Conservation (phyloP, 2,888 invertebrate genomes). For the Choreutis nemorana region DNA sequence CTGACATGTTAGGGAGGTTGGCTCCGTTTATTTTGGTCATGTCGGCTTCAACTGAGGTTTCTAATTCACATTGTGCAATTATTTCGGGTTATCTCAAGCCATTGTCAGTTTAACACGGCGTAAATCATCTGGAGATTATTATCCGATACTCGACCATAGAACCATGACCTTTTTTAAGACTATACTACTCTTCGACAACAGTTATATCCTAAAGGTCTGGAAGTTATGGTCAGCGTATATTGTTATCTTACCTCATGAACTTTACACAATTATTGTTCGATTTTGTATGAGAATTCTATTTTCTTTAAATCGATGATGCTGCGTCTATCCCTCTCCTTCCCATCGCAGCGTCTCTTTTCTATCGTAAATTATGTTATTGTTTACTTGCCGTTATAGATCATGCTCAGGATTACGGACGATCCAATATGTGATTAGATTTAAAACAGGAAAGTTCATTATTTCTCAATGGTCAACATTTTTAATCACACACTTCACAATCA, state of each 20-base stretch:
- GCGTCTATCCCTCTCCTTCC: slow-evolving; percentile 25
- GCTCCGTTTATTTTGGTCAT: slow-evolving; percentile 54
- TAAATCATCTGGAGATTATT: slow-evolving; percentile 63
- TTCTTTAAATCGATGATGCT: slow-evolving; percentile 48
- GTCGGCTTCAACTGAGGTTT: too few relatives aligned
- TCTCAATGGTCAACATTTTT: neutral
- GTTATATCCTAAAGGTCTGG: slow-evolving; percentile 16
- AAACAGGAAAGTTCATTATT: neutral
- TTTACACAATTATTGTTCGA: slow-evolving; percentile 61
- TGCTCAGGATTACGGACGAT: slow-evolving; percentile 38
- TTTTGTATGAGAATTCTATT: slow-evolving; percentile 64
- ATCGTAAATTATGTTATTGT: slow-evolving; percentile 55
- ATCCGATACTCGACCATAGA: slow-evolving; percentile 37
- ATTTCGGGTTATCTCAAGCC: slow-evolving; percentile 40
- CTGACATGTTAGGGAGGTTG: slow-evolving; percentile 37
- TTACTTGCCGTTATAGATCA: slow-evolving; percentile 49
- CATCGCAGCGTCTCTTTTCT: slow-evolving; percentile 26
- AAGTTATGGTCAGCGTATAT: slow-evolving; percentile 29
- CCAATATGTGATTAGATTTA: slow-evolving; percentile 32
- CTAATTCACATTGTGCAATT: slow-evolving; percentile 48
- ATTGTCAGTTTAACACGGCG: slow-evolving; percentile 59
- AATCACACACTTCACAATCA: too few relatives aligned
- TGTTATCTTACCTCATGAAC: slow-evolving; percentile 55
- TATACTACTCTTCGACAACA: too few relatives aligned
- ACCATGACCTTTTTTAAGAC: slow-evolving; percentile 53